These are phyloP conservation scores for Drosophila punjabiensis DNA, from an alignment of 1,140 invertebrate species.

Conservation along the genomic window DNA sequence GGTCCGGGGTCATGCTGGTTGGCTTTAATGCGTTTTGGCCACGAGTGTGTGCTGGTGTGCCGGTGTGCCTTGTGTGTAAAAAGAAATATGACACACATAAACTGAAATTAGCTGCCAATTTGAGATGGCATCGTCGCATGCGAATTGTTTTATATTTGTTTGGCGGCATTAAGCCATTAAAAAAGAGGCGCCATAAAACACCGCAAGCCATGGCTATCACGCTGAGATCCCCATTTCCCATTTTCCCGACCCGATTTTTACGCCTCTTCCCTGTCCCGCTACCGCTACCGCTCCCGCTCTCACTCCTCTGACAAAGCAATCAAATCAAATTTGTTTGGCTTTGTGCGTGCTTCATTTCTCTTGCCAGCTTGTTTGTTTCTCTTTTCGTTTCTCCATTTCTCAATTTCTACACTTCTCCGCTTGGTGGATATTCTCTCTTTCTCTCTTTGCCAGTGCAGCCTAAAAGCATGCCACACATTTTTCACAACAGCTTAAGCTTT, in stretches of 20 bases:
- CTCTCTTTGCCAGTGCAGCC: constrained; percentile 53
- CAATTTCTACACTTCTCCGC: constrained; percentile 12
- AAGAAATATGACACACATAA: constrained; percentile 75
- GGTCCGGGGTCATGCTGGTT: constrained; percentile 64
- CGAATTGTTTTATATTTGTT: constrained; percentile 82
- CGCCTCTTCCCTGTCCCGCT: not conserved
- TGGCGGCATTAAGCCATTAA: constrained; percentile 78
- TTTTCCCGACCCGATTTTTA: constrained; percentile 11
- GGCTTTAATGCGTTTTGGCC: constrained; percentile 46
- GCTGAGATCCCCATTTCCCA: constrained; percentile 33
- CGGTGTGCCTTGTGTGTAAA: constrained; percentile 31
- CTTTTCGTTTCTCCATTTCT: constrained; percentile 12
- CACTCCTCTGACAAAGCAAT: constrained; percentile 42
- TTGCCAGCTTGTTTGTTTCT: constrained; percentile 39
- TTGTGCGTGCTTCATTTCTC: constrained; percentile 39
- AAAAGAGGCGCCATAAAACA: constrained; percentile 65
- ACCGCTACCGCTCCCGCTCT: not conserved
- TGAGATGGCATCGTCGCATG: constrained; percentile 71
- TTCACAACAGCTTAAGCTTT: constrained; percentile 76
- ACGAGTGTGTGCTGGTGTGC: constrained; percentile 16
- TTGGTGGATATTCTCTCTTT: not conserved
- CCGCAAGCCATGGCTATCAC: constrained; percentile 50
- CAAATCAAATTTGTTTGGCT: constrained; percentile 80
- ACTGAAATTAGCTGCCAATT: constrained; percentile 80
- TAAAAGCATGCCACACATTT: constrained; percentile 80